Percentiles rank a stretch among this genome's conserved stretches.
phyloP scores from a whole-genome alignment of 53 echinoderm and acorn worm species.

The Pentamera pediparva region DNA sequence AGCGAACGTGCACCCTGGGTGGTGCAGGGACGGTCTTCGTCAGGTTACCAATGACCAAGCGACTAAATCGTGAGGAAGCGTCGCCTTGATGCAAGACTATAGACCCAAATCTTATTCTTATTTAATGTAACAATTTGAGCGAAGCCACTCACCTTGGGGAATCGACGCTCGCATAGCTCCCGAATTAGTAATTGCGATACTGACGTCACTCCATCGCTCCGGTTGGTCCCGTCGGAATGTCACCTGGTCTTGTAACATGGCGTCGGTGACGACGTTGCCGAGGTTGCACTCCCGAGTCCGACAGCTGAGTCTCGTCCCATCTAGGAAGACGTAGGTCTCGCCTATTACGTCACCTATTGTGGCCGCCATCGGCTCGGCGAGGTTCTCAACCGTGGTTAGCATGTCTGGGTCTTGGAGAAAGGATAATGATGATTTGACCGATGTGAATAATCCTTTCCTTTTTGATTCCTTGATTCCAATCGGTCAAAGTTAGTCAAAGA shows the following conservation, averaged over 20 bases:
- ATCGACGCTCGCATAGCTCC: constrained; percentile 35
- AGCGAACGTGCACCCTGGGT: too few species aligned
- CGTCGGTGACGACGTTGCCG: constrained; percentile 43
- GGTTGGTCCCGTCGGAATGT: constrained; percentile 15
- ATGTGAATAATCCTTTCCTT: too few species aligned
- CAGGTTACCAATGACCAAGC: too few species aligned
- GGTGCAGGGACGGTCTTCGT: too few species aligned
- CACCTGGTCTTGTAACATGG: constrained; percentile 27
- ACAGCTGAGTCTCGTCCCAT: constrained; percentile 19
- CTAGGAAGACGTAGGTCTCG: constrained; percentile 24
- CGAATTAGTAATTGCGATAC: constrained; percentile 30
- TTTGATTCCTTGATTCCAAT: too few species aligned
- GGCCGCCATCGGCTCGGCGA: not conserved
- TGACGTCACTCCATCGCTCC: constrained; percentile 38
- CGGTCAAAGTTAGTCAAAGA: too few species aligned
- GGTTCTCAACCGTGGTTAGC: constrained; percentile 1
- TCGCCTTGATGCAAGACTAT: too few species aligned
- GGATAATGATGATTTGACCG: too few species aligned
- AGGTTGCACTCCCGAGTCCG: constrained; percentile 39
- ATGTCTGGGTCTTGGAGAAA: constrained; percentile 2
- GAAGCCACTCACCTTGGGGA: not conserved
- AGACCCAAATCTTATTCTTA: too few species aligned
- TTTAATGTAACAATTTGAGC: not conserved
- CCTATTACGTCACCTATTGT: not conserved
- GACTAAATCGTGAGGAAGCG: too few species aligned